phyloP scores from a whole-genome alignment of 2,113 vertebrate species.

The Vimba vimba region DNA sequence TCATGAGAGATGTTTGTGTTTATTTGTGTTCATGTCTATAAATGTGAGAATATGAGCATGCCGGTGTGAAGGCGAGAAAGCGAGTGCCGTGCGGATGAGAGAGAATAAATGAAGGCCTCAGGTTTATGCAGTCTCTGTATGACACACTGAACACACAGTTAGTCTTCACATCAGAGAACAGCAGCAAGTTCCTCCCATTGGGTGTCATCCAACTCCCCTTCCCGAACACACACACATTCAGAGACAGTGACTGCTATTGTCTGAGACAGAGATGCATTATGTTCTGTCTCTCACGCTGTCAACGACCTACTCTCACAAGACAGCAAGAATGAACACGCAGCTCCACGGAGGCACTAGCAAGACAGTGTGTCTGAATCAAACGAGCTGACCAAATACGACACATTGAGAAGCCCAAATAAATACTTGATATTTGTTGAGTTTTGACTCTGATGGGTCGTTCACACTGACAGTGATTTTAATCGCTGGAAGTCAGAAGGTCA shows the following conservation, averaged over 20 bases:
- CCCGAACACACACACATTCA: conserved; percentile 36
- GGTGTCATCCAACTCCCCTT: conserved; percentile 50
- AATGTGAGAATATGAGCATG: not conserved
- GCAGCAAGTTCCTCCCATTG: conserved; percentile 43
- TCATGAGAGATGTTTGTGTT: not conserved
- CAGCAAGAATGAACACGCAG: conserved; percentile 27
- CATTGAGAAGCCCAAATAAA: not conserved
- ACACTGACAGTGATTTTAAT: not conserved
- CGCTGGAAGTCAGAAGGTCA: not conserved
- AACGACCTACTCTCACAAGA: conserved; percentile 28
- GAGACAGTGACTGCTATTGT: conserved; percentile 49
- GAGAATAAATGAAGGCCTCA: conserved; percentile 22
- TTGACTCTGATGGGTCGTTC: not conserved
- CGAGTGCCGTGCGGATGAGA: not conserved
- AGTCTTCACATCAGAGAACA: conserved; percentile 35
- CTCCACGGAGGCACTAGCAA: not conserved
- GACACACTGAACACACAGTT: conserved; percentile 17
- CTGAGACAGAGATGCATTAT: conserved; percentile 38
- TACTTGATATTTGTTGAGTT: not conserved
- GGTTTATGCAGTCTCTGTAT: conserved; percentile 31
- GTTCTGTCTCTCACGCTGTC: conserved; percentile 41
- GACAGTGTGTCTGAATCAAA: conserved; percentile 10
- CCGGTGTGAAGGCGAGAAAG: not conserved
- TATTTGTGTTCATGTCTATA: conserved; percentile 10
- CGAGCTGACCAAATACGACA: not conserved